Evolutionary conservation across 1,140 invertebrate species (phyloP), one percentile per base, ranked within the genome.

Genomic region (Drosophila repletoides): DNA sequence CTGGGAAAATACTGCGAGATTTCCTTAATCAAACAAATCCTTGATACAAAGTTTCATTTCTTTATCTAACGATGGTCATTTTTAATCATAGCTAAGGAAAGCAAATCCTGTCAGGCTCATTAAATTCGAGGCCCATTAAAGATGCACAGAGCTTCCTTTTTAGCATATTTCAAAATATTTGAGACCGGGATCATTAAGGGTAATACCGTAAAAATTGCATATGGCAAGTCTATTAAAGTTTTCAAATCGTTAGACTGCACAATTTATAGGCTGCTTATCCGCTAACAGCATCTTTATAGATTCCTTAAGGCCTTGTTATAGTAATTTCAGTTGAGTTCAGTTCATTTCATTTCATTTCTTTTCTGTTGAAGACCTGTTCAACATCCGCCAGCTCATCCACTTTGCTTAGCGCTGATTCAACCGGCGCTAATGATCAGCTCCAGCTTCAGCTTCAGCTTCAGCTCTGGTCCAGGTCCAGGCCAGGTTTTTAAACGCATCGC

Each of bases 211-310:
- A 0, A 15, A 1, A n/a, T n/a, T n/a, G 17, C 29, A 26, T 12
- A 43, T 63, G 48, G 61, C 41, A 65, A 58, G 53, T 41, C 17
- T 3, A 58, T 65, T 38, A 58, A 58, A 48, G 22, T 52, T n/a
- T 40, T 19, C 29, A 36, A 64, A 36, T 56, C 60, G 38, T 56
- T 64, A 56, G 51, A 56, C 17, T 38, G n/a, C 10, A 49, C 28
- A 59, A 60, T 66, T 66, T 66, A 51, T 60, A 9, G 55, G 6
- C 14, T 66, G 19, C 45, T 66, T 66, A 66, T 66, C 63, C 34
- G 55, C 15, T 26, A 66, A 60, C 55, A 59, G 36, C 36, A 66
- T 66, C 55, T 66, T 66, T 66, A 66, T 66, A 51, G 63, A 52
- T 40, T 38, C 31, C 56, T 38, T 26, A 10, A 40, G n/a, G 33